Evolutionary conservation across 2,888 invertebrate genomes (phyloP).

Genomic region (Scelioninae gen. 1): DNA sequence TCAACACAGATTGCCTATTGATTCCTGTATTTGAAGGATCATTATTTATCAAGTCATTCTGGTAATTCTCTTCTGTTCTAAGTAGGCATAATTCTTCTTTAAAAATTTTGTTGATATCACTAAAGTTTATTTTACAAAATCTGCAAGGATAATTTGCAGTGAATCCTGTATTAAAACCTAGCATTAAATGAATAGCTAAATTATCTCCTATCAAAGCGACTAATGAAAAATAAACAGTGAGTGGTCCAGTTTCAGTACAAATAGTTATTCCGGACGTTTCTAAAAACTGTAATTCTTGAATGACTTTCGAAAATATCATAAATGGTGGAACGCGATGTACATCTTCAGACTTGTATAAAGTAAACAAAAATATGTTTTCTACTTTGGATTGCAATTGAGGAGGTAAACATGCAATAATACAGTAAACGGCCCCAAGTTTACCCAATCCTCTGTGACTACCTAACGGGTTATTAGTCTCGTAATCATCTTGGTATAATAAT

Average conservation of each 20-base stretch:
- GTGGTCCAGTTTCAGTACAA: slow-evolving; percentile 5
- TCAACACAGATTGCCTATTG: slow-evolving; percentile 24
- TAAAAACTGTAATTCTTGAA: slow-evolving; percentile 28
- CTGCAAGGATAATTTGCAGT: slow-evolving; percentile 38
- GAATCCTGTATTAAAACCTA: slow-evolving; percentile 45
- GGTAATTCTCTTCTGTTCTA: slow-evolving; percentile 27
- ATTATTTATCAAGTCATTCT: slow-evolving; percentile 27
- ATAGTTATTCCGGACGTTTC: slow-evolving; percentile 27
- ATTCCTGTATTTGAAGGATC: slow-evolving; percentile 16
- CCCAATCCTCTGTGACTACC: no score
- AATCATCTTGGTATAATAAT: no score
- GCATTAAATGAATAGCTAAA: slow-evolving; percentile 33
- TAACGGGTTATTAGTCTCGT: no score
- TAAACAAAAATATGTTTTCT: slow-evolving; percentile 40
- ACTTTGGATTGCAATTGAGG: slow-evolving; percentile 43
- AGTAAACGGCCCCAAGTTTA: no score
- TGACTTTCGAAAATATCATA: slow-evolving; percentile 18
- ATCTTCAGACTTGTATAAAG: slow-evolving; percentile 31
- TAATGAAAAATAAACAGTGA: slow-evolving; percentile 32
- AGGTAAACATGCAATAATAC: slow-evolving; percentile 32
- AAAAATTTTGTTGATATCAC: slow-evolving; percentile 34
- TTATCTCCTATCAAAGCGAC: slow-evolving; percentile 41
- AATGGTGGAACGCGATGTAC: slow-evolving; percentile 19
- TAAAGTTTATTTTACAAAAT: slow-evolving; percentile 33
- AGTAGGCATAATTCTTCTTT: slow-evolving; percentile 37